Evolutionary conservation across 2,888 invertebrate genomes (phyloP).

Genomic region (Epistrophe grossulariae): DNA sequence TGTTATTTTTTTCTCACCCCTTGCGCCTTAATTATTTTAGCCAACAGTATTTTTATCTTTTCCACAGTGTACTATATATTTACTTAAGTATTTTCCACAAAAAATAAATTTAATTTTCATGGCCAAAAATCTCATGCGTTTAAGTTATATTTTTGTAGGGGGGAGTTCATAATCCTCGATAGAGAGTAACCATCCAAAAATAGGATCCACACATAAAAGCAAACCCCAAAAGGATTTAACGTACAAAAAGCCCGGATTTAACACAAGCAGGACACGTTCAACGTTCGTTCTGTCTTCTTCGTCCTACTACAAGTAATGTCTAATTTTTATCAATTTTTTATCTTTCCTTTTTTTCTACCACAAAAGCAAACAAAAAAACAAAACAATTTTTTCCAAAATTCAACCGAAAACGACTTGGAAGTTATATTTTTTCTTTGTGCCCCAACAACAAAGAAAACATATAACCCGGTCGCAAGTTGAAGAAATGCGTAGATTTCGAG

Average conservation of each 20-base stretch:
- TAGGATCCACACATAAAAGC: constrained; percentile 67
- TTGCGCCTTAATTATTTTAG: constrained; percentile 52
- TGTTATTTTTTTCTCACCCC: constrained; percentile 42
- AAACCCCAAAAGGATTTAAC: constrained; percentile 62
- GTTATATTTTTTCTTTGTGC: constrained; percentile 67
- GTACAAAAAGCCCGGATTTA: constrained; percentile 57
- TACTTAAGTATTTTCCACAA: constrained; percentile 72
- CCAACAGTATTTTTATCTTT: constrained; percentile 69
- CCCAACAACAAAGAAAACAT: constrained; percentile 69
- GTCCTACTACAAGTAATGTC: constrained; percentile 80
- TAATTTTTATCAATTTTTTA: constrained; percentile 79
- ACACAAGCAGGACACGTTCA: constrained; percentile 65
- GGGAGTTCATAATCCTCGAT: constrained; percentile 76
- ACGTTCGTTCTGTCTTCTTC: constrained; percentile 13
- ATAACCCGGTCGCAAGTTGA: constrained; percentile 52
- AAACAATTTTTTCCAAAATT: constrained; percentile 71
- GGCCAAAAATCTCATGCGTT: constrained; percentile 81
- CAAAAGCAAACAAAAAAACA: constrained; percentile 74
- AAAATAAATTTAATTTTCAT: constrained; percentile 62
- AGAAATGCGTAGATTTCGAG: constrained; percentile 78
- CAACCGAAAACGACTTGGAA: constrained; percentile 24
- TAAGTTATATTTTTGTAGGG: constrained; percentile 83
- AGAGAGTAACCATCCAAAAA: constrained; percentile 70
- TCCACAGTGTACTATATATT: constrained; percentile 67
- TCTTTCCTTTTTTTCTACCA: constrained; percentile 78